Conservation (phyloP, 2,113 vertebrate genomes). For the Salvelinus alpinus region DNA sequence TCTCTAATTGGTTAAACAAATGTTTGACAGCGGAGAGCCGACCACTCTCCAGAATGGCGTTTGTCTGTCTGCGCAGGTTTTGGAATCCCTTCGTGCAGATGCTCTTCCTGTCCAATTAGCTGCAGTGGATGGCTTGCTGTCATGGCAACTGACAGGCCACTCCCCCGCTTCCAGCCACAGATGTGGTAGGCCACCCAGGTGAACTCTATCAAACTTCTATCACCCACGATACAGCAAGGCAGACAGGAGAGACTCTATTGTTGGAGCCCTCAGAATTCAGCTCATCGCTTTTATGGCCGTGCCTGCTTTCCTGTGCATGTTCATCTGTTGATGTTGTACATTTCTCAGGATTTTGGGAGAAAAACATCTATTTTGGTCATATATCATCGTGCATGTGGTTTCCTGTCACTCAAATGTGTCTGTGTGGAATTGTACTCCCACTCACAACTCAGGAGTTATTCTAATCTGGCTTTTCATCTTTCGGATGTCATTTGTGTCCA, state of each 20-base stretch:
- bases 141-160: conserved; percentile 39
- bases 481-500: background rate
- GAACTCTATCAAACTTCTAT: conserved; percentile 31
- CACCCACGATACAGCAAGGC: conserved; percentile 25
- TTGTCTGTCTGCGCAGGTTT: conserved; percentile 2
- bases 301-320: conserved; percentile 19
- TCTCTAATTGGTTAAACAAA: conserved; percentile 18
- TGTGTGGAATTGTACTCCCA: conserved; percentile 9
- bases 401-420: conserved; percentile 13
- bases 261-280: conserved; percentile 31
- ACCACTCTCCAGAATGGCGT: conserved; percentile 50
- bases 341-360: conserved; percentile 11
- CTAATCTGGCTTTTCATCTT: background rate
- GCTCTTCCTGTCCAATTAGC: conserved; percentile 26
- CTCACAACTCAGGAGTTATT: conserved; percentile 20
- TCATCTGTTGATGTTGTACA: conserved; percentile 38
- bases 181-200: conserved; percentile 61
- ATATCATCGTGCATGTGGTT: conserved; percentile 11
- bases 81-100: too few species aligned
- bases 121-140: conserved; percentile 32
- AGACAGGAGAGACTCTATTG: conserved; percentile 35
- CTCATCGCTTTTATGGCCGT: background rate
- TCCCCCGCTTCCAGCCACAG: conserved; percentile 46
- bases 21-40: conserved; percentile 22
- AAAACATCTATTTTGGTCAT: conserved; percentile 21